Base-by-base conservation (phyloP, 2,113 vertebrate genomes). In the Apeltes quadracus region DNA sequence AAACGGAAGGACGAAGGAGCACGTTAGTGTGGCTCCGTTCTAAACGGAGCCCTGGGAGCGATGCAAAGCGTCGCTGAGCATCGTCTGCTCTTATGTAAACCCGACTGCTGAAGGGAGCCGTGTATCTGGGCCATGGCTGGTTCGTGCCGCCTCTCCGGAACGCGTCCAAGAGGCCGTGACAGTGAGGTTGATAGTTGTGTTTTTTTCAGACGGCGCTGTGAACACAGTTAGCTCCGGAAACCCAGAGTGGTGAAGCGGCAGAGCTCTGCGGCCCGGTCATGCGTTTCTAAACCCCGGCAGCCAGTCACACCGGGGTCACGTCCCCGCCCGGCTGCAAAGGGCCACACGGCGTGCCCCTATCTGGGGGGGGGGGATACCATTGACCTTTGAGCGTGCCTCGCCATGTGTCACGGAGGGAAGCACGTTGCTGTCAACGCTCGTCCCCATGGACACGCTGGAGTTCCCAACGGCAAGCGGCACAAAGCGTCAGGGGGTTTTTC, bases 81-180 rank as follows among this genome's bases (percentile, higher is more conserved):
- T 62, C 76, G 74, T 76, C 63, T 70, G 58, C 58, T 32, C 66
- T 90, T 85, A 84, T 82, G 78, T 85, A 88, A 87, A 85, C 69
- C 69, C 43, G 46, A 72, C 61, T 71, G 74, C 80, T 70, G 65
- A 43, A 54, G 65, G 76, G 69, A 79, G 78, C 32, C 61, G 62
- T 87, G 80, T 82, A 87, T 87, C 78, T 81, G 70, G 83, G 82
- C 73, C 86, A 80, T 65, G 62, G 69, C 81, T 85, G 79, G 83
- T 79, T 82, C 82, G 68, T 79, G 78, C 73, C 72, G 79, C 74
- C 72, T 76, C 74, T 62, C 56, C 75, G 72, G 81, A 80, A 82
- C 75, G 79, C 65, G 58, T 77, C 75, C 61, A 64, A 74, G 54
- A 43, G 25, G 66, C 54, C 72, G 78, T 82, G 78, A 84, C 80